A percentile compares a stretch with the other conserved stretches of the same genome.
These are phyloP conservation scores for Porites evermanni DNA, from an alignment of 92 coral and sea anemone species.

Conservation along the genomic window DNA sequence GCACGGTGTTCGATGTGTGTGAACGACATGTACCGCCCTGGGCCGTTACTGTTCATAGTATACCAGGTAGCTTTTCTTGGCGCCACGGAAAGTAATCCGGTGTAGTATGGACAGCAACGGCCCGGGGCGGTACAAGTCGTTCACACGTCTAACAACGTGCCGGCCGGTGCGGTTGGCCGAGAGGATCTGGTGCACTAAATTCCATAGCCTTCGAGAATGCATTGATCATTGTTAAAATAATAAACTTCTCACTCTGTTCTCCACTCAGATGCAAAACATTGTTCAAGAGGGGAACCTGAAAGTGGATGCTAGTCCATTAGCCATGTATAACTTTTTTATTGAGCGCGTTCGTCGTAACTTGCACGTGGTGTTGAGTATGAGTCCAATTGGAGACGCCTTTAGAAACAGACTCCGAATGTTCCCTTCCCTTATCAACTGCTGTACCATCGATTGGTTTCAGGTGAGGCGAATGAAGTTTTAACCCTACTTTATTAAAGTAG, in stretches of 20 bases:
- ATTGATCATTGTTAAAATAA: background rate
- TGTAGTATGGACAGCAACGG: too few species aligned
- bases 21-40: too few species aligned
- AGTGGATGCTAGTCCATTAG: slow-evolving; percentile 96
- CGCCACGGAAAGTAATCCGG: too few species aligned
- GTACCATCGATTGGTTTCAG: slow-evolving; percentile 99
- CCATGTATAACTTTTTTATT: slow-evolving; percentile 96
- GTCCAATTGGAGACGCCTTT: slow-evolving; percentile 97
- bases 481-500: background rate
- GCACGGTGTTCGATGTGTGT: too few species aligned
- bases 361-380: slow-evolving; percentile 95
- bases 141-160: too few species aligned
- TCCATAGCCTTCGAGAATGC: too few species aligned
- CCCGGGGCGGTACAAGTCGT: too few species aligned
- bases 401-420: slow-evolving; percentile 97
- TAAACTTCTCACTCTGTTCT: background rate
- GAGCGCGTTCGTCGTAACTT: slow-evolving; percentile 94
- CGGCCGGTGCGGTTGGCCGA: too few species aligned
- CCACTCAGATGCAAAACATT: slow-evolving; percentile 85
- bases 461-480: slow-evolving; percentile 36
- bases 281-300: slow-evolving; percentile 94
- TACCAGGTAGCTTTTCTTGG: too few species aligned
- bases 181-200: too few species aligned
- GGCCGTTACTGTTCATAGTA: too few species aligned
- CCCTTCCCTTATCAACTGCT: slow-evolving; percentile 97